Percentiles rank a stretch among this genome's conserved stretches.
These are phyloP conservation scores for Xylophagus ater DNA, from an alignment of 2,888 invertebrate genomes.

Conservation along the genomic window DNA sequence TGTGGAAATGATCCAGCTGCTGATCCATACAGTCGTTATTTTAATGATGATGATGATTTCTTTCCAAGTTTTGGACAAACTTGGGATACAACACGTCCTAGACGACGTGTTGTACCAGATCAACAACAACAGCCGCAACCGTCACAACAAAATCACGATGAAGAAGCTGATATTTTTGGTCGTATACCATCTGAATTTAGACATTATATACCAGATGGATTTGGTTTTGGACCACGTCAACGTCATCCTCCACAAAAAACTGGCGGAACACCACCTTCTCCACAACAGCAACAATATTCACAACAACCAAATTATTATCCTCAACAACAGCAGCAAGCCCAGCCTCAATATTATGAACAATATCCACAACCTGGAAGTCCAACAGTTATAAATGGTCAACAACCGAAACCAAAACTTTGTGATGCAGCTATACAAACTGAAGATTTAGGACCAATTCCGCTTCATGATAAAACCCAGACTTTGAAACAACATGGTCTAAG, in stretches of 20 bases:
- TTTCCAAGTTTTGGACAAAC: conserved; percentile 31
- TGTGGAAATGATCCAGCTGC: conserved; percentile 30
- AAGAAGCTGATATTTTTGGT: conserved; percentile 27
- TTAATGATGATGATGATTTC: conserved; percentile 33
- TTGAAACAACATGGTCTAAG: conserved; percentile 58
- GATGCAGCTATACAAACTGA: conserved; percentile 40
- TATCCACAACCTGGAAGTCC: conserved; percentile 21
- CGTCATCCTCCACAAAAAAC: conserved; percentile 5
- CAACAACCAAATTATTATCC: conserved; percentile 7
- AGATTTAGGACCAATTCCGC: conserved; percentile 20
- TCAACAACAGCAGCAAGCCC: conserved; percentile 10
- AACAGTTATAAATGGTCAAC: conserved; percentile 13
- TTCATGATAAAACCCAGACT: conserved; percentile 22
- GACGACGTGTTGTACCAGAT: conserved; percentile 24
- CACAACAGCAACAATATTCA: conserved; percentile 7
- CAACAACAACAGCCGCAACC: neutral
- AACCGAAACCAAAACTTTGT: conserved; percentile 28
- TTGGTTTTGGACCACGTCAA: too few species aligned
- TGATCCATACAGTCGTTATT: conserved; percentile 28
- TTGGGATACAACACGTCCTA: conserved; percentile 19
- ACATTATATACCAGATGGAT: conserved; percentile 36
- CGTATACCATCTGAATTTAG: conserved; percentile 38
- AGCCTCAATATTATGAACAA: conserved; percentile 20
- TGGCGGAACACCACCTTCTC: conserved; percentile 14
- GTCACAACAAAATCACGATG: conserved; percentile 7